Evolutionary conservation across 2,113 vertebrate species (phyloP).

Genomic region (Indicator maculatus): DNA sequence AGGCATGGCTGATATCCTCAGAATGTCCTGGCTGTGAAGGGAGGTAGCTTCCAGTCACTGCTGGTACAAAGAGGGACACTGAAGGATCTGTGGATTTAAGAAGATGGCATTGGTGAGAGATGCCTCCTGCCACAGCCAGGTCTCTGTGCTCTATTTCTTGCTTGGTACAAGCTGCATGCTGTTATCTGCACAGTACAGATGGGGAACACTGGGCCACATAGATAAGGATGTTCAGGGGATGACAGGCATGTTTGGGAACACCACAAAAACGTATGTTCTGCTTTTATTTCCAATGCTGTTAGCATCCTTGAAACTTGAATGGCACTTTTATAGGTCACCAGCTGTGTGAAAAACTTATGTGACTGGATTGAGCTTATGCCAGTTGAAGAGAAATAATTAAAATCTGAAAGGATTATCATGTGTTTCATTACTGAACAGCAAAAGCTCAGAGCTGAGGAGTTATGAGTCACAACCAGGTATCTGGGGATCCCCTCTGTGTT

Average conservation of each 20-base stretch:
- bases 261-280: neutral
- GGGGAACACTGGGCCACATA: neutral
- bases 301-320: neutral
- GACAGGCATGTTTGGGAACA: neutral
- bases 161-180: rapidly evolving
- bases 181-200: neutral
- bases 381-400: neutral
- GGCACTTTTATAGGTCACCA: neutral
- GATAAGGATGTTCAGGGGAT: neutral
- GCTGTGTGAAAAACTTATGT: neutral
- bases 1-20: neutral
- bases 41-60: neutral
- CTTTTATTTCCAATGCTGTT: neutral
- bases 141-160: neutral
- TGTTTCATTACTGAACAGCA: neutral
- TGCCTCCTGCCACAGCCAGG: neutral
- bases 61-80: neutral
- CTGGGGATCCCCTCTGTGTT: neutral
- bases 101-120: neutral
- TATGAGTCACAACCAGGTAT: neutral
- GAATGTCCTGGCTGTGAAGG: neutral
- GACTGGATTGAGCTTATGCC: neutral
- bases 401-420: neutral
- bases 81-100: neutral
- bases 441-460: neutral